Percentiles rank a stretch among this genome's conserved stretches.
phyloP scores from a whole-genome alignment of 1,140 invertebrate species.

The Ylistrum balloti region DNA sequence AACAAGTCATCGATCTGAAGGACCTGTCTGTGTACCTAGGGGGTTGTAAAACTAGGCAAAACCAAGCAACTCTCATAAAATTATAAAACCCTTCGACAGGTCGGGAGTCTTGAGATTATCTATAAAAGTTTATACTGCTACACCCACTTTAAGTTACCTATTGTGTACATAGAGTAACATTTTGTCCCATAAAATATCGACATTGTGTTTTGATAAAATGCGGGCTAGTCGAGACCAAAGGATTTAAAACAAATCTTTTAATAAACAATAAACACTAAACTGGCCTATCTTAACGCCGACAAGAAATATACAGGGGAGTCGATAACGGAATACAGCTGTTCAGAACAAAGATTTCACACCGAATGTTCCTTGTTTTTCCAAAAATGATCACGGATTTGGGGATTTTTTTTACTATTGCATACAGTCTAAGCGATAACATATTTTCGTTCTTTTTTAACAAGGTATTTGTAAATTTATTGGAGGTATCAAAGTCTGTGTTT shows the following conservation, averaged over 20 bases:
- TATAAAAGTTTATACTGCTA: constrained; percentile 18
- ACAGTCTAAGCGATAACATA: too few relatives aligned
- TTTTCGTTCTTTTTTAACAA: too few relatives aligned
- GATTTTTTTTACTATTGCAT: too few relatives aligned
- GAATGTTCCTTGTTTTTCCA: too few relatives aligned
- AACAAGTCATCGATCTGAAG: constrained; percentile 25
- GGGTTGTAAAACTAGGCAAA: background rate
- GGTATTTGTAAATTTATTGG: too few relatives aligned
- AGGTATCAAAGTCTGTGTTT: too few relatives aligned
- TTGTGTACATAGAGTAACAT: background rate
- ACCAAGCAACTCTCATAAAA: constrained; percentile 33
- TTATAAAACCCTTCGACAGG: background rate
- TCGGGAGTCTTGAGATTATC: background rate
- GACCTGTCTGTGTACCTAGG: background rate
- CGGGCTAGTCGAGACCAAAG: background rate
- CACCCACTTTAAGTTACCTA: background rate
- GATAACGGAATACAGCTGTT: too few relatives aligned
- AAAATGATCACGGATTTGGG: too few relatives aligned
- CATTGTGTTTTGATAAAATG: background rate
- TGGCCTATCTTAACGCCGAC: too few relatives aligned
- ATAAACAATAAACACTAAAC: background rate
- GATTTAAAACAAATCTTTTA: background rate
- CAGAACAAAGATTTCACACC: too few relatives aligned
- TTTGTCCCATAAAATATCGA: background rate
- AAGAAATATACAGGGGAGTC: too few relatives aligned